A percentile compares a stretch with the other conserved stretches of the same genome.
Conservation (phyloP, 2,888 invertebrate genomes). For the Selenia dentaria region DNA sequence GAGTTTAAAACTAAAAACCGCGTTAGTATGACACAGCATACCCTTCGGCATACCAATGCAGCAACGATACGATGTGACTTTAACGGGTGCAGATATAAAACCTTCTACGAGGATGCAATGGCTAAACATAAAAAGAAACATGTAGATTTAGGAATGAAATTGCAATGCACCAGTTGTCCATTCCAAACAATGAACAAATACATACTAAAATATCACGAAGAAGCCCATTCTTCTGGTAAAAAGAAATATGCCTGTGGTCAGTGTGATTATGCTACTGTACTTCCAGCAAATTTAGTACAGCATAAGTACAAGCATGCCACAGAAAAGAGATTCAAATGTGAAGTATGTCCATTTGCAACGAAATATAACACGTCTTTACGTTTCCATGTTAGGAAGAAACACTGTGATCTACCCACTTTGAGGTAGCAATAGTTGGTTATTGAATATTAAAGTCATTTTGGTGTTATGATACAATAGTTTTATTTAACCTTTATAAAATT, state of each 20-base stretch:
- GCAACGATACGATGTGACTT: constrained; percentile 63
- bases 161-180: constrained; percentile 69
- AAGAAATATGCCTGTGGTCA: constrained; percentile 69
- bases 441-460: constrained; percentile 9
- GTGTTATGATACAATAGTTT: constrained; percentile 20
- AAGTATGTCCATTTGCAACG: constrained; percentile 74
- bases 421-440: constrained; percentile 41
- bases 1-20: constrained; percentile 63
- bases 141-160: constrained; percentile 61
- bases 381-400: constrained; percentile 77
- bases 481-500: constrained; percentile 2
- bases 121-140: constrained; percentile 68
- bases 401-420: constrained; percentile 75
- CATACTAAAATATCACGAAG: constrained; percentile 71
- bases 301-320: constrained; percentile 77
- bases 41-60: constrained; percentile 69
- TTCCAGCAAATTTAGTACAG: constrained; percentile 74
- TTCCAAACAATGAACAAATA: constrained; percentile 79
- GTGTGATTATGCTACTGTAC: constrained; percentile 72
- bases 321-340: constrained; percentile 75
- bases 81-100: constrained; percentile 64
- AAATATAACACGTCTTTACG: constrained; percentile 77
- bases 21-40: constrained; percentile 70
- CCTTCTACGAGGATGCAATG: constrained; percentile 70
- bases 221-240: constrained; percentile 70